Percentiles rank a stretch among this genome's conserved stretches.
These are phyloP conservation scores for Hybognathus amarus DNA, from an alignment of 2,797 vertebrate genomes.

Conservation along the genomic window DNA sequence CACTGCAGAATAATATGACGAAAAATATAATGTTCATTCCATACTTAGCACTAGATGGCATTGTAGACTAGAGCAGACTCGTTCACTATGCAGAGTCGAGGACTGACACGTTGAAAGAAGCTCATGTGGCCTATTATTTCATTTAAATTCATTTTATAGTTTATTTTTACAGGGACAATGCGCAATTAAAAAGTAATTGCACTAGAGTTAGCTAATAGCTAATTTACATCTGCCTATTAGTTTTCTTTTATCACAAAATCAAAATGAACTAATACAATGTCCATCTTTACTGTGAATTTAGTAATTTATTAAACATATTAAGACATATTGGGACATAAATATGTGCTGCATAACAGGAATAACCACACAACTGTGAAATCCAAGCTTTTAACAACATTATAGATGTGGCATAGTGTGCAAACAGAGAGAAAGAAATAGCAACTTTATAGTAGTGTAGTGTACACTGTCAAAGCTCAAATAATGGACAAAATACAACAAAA, in stretches of 20 bases:
- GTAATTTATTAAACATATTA: neutral
- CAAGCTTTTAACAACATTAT: neutral
- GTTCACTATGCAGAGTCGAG: neutral
- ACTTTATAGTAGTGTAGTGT: neutral
- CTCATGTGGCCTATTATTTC: no score
- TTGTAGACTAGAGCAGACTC: neutral
- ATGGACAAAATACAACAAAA: neutral
- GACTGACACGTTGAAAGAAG: neutral
- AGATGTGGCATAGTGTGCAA: neutral
- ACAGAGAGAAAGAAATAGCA: neutral
- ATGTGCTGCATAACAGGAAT: neutral
- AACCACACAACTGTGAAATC: neutral
- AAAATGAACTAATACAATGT: neutral
- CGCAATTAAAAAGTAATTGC: no score
- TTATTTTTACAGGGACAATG: no score
- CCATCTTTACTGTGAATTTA: neutral
- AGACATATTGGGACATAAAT: neutral
- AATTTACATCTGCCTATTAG: neutral
- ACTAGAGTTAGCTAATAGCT: no score
- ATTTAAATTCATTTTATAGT: no score
- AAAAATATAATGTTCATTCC: neutral
- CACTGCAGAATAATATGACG: neutral
- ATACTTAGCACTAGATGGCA: slow-evolving; percentile 15
- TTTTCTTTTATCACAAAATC: neutral
- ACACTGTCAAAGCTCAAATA: neutral